Base-by-base conservation (phyloP, 2,113 vertebrate species). In the Calypte anna region DNA sequence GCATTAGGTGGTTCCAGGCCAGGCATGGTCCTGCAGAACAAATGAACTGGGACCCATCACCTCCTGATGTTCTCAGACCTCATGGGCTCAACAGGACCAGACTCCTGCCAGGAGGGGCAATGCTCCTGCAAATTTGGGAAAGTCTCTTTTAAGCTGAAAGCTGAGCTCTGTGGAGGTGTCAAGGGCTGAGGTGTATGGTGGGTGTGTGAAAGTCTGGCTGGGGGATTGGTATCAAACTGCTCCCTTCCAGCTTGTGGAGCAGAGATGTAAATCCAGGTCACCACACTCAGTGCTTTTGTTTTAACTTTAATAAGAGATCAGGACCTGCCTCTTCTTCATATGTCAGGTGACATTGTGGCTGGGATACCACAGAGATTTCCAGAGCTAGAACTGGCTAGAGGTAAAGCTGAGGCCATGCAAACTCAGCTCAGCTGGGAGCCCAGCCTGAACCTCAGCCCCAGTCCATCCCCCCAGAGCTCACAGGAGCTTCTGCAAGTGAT, bases 21-120 rank as follows among this genome's bases (percentile, higher is more conserved):
- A 33, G 38, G 15, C 18, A 21, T 0, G 1, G 19, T 48, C 33
- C 54, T 24, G 33, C 48, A 83, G 54, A 51, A 54, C 36, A 70
- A 76, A 18, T 0, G 22, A 24, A 3, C 46, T 0, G 24, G 19
- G 36, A 3, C 3, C 5, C 44, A 0, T 2, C 3, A 0, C 8
- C 20, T 70, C 46, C 53, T 4, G 16, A 28, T 3, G 10, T 51
- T 14, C 3, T 5, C 17, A 6, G 40, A 13, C 2, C 43, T 40
- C 17, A 6, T 0, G 4, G 55, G 61, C 33, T 21, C 55, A 11
- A 67, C 38, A 31, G 82, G 20, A 14, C 6, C 2, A 4, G 46
- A 67, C 18, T n/a, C 36, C 27, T 14, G 13, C 25, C 51, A 40
- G 57, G 30, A 2, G 19, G 0, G 3, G 20, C 33, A 72, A 51